Evolutionary conservation across 2,888 invertebrate species (phyloP).

Genomic region (Camptogramma bilineatum): DNA sequence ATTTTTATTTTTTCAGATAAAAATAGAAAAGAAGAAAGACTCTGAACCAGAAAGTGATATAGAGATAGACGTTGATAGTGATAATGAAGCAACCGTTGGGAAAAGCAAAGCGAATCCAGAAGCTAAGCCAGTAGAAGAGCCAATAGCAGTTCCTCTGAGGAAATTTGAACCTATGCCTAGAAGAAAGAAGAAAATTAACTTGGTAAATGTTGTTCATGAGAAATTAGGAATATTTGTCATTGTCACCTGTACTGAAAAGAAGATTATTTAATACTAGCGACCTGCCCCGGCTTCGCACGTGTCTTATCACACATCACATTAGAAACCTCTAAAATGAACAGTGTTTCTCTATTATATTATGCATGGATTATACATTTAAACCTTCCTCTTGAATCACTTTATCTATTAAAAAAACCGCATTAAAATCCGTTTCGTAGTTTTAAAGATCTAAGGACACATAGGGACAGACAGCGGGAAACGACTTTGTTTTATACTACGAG

Average conservation of each 20-base stretch:
- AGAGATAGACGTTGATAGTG: constrained; percentile 86
- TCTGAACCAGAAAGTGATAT: constrained; percentile 83
- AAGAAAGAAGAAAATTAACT: constrained; percentile 81
- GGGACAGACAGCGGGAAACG: too few relatives aligned
- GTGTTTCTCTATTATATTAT: too few relatives aligned
- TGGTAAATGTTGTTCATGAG: constrained; percentile 54
- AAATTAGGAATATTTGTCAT: not conserved
- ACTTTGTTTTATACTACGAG: not conserved
- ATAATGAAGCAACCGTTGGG: constrained; percentile 58
- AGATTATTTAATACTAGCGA: too few relatives aligned
- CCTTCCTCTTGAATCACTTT: too few relatives aligned
- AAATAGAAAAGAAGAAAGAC: constrained; percentile 79
- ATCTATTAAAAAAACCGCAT: too few relatives aligned
- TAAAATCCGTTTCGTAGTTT: too few relatives aligned
- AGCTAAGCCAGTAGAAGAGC: constrained; percentile 52
- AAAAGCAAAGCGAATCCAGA: constrained; percentile 36
- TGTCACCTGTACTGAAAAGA: too few relatives aligned
- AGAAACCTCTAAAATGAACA: too few relatives aligned
- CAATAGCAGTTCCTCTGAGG: constrained; percentile 65
- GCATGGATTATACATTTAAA: too few relatives aligned
- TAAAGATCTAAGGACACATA: too few relatives aligned
- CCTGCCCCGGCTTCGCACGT: too few relatives aligned
- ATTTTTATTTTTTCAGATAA: constrained; percentile 73
- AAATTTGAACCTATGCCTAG: constrained; percentile 78
- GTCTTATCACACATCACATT: too few relatives aligned